These are phyloP conservation scores for Empis livida DNA, from an alignment of 2,888 invertebrate species.

Conservation along the genomic window DNA sequence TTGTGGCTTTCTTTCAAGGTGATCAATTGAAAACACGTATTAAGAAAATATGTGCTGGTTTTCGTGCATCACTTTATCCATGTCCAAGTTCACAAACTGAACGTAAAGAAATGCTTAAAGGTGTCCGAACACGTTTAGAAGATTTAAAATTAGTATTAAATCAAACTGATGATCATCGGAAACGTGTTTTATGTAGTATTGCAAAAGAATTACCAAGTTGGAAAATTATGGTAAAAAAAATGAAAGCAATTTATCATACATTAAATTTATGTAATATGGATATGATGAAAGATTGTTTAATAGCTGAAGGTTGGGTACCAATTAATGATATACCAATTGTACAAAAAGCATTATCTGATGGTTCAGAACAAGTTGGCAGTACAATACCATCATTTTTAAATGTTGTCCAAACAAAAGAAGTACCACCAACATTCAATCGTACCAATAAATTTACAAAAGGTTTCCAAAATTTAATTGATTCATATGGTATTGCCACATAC, in stretches of 20 bases:
- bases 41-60: slow-evolving; percentile 80
- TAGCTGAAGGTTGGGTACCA: slow-evolving; percentile 86
- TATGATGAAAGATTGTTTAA: slow-evolving; percentile 80
- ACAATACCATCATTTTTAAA: slow-evolving; percentile 89
- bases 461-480: slow-evolving; percentile 86
- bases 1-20: slow-evolving; percentile 73
- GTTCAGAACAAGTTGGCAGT: slow-evolving; percentile 76
- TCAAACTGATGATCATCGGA: slow-evolving; percentile 77
- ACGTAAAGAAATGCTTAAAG: slow-evolving; percentile 71
- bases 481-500: slow-evolving; percentile 90
- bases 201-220: slow-evolving; percentile 75
- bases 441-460: slow-evolving; percentile 87
- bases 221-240: slow-evolving; percentile 73
- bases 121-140: slow-evolving; percentile 72
- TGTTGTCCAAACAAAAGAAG: slow-evolving; percentile 67
- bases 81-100: slow-evolving; percentile 73
- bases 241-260: slow-evolving; percentile 91
- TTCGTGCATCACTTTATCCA: slow-evolving; percentile 75
- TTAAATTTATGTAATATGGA: slow-evolving; percentile 89
- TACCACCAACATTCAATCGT: slow-evolving; percentile 85
- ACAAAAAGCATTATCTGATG: slow-evolving; percentile 69
- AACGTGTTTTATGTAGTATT: slow-evolving; percentile 69
- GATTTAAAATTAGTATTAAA: slow-evolving; percentile 67
- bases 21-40: slow-evolving; percentile 74
- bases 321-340: slow-evolving; percentile 57